Evolutionary conservation across 1,140 invertebrate species (phyloP), one percentile per base, ranked within the genome.

Genomic region (Atopsyche davidsoni): DNA sequence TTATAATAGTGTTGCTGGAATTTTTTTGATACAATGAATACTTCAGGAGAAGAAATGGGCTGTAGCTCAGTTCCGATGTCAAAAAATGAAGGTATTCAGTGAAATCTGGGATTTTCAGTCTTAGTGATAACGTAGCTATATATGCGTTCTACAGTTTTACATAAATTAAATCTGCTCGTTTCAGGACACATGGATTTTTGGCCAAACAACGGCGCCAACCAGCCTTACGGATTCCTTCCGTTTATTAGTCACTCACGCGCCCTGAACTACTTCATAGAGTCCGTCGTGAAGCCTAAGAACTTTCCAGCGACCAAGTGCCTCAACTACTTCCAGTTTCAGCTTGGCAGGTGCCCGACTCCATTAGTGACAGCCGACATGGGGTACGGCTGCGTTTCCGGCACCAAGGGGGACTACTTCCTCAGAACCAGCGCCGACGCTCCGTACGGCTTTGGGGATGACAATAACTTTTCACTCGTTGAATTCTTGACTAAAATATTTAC

Each of bases 111-210:
- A n/a, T n/a, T n/a, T n/a, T n/a, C n/a, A n/a, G n/a, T n/a, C n/a
- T n/a, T n/a, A n/a, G n/a, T n/a, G n/a, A n/a, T n/a, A n/a, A n/a
- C n/a, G n/a, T n/a, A n/a, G n/a, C n/a, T n/a, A n/a, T n/a, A n/a
- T n/a, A n/a, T n/a, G n/a, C n/a, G n/a, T n/a, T n/a, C n/a, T n/a
- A n/a, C n/a, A n/a, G n/a, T n/a, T n/a, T n/a, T n/a, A n/a, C n/a
- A n/a, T n/a, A n/a, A n/a, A n/a, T n/a, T n/a, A n/a, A n/a, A n/a
- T n/a, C n/a, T n/a, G n/a, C n/a, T n/a, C n/a, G n/a, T n/a, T n/a
- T n/a, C n/a, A n/a, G n/a, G n/a, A n/a, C n/a, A n/a, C n/a, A 78
- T 76, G 6, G 89, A 92, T 64, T 90, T 90, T 71, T 91, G 80
- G 62, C 85, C 85, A 0, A 91, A 92, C 64, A 80, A 83, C 7